Conservation (phyloP, 2,113 vertebrate genomes). For the Scopus umbretta region DNA sequence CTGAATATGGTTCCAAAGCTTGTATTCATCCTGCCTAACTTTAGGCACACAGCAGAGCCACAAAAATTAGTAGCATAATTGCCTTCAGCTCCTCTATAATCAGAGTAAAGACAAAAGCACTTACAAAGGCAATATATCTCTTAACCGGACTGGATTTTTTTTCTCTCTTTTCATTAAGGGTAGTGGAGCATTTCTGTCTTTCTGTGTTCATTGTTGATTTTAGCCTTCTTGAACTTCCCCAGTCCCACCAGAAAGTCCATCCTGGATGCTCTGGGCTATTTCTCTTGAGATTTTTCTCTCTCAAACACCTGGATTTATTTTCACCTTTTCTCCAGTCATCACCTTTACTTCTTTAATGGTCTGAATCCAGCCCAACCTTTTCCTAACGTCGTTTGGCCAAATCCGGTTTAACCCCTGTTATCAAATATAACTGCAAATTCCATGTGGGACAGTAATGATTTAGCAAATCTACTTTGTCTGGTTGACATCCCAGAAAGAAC, state of each 20-base stretch:
- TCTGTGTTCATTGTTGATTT: not conserved
- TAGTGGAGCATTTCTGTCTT: not conserved
- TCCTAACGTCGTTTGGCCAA: not conserved
- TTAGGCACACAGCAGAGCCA: not conserved
- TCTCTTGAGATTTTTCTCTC: not conserved
- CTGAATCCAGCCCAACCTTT: not conserved
- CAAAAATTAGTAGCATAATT: conserved; percentile 7
- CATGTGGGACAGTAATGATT: not conserved
- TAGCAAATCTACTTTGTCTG: not conserved
- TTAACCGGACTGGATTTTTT: not conserved
- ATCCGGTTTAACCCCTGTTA: not conserved
- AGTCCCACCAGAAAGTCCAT: not conserved
- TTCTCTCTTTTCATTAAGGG: not conserved
- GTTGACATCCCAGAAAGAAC: not conserved
- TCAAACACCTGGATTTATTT: not conserved
- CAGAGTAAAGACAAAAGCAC: not conserved
- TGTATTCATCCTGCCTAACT: not conserved
- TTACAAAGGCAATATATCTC: not conserved
- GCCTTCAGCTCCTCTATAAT: not conserved
- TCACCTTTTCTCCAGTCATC: not conserved
- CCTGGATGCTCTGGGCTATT: not conserved
- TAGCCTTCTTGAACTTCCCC: not conserved
- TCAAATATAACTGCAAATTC: not conserved
- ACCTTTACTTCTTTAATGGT: not conserved
- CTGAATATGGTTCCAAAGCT: not conserved